Conservation (phyloP, 2,888 invertebrate genomes). For the Lochmaea crataegi region DNA sequence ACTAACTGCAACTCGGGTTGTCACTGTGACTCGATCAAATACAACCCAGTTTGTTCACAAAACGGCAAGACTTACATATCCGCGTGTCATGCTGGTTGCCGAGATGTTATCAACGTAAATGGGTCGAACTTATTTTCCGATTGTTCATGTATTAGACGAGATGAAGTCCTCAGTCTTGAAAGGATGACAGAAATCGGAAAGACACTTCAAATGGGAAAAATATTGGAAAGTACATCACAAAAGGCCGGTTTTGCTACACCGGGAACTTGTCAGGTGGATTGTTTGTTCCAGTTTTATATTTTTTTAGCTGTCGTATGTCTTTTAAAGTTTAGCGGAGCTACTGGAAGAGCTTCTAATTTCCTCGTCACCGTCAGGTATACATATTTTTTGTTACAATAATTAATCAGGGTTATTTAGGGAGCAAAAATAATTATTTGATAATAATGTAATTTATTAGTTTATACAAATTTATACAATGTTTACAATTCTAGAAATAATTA, state of each 20-base stretch:
- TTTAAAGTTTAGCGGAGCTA: slow-evolving; percentile 71
- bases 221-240: slow-evolving; percentile 44
- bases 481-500: no score
- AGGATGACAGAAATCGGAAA: slow-evolving; percentile 31
- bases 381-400: background rate
- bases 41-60: slow-evolving; percentile 78
- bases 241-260: slow-evolving; percentile 63
- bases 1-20: slow-evolving; percentile 74
- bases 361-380: slow-evolving; percentile 70
- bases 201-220: slow-evolving; percentile 47
- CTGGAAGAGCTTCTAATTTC: slow-evolving; percentile 73
- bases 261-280: slow-evolving; percentile 71
- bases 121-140: slow-evolving; percentile 67
- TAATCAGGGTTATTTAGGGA: background rate
- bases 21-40: slow-evolving; percentile 77
- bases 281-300: slow-evolving; percentile 68
- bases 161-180: slow-evolving; percentile 37
- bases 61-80: slow-evolving; percentile 76
- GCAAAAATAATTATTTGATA: no score
- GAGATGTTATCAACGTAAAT: slow-evolving; percentile 61
- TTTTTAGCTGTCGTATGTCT: slow-evolving; percentile 69
- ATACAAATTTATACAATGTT: no score
- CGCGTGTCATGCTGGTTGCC: slow-evolving; percentile 84
- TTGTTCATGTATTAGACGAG: slow-evolving; percentile 65
- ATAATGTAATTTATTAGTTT: no score